These are phyloP conservation scores for Holothuria glaberrima DNA, from an alignment of 35 echinoderm and acorn worm species.

Conservation along the genomic window DNA sequence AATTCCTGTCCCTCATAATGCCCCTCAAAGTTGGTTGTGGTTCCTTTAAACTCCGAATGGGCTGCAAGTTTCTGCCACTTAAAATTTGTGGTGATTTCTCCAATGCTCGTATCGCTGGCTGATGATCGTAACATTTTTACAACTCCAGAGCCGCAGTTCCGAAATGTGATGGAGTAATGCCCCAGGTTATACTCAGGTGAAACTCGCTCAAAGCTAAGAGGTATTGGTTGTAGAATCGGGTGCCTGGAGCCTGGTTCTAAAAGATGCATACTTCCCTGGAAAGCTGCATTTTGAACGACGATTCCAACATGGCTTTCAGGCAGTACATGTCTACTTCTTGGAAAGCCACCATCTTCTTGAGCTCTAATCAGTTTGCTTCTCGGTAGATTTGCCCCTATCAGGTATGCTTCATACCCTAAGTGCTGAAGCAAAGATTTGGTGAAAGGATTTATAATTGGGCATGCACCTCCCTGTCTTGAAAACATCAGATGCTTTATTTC, in stretches of 20 bases:
- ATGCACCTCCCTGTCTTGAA: too few species aligned
- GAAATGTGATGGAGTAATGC: background rate
- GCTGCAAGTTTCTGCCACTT: too few species aligned
- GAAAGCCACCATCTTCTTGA: too few species aligned
- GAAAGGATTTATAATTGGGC: too few species aligned
- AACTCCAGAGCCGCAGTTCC: background rate
- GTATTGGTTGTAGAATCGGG: background rate
- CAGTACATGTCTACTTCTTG: background rate
- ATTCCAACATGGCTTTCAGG: background rate
- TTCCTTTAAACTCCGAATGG: too few species aligned
- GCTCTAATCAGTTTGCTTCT: too few species aligned
- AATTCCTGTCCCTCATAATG: background rate
- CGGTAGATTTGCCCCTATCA: background rate
- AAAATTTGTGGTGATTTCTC: background rate
- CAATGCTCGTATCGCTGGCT: background rate
- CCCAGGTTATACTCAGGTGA: background rate
- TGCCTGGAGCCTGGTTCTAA: background rate
- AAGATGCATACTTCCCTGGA: background rate
- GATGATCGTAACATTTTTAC: background rate
- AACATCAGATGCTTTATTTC: background rate
- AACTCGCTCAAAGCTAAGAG: constrained; percentile 1
- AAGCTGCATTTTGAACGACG: background rate
- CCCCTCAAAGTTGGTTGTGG: too few species aligned
- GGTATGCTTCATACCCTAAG: background rate
- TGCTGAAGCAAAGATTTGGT: background rate